Conservation (phyloP, 1,140 invertebrate species). For the Magallana ariakensis region DNA sequence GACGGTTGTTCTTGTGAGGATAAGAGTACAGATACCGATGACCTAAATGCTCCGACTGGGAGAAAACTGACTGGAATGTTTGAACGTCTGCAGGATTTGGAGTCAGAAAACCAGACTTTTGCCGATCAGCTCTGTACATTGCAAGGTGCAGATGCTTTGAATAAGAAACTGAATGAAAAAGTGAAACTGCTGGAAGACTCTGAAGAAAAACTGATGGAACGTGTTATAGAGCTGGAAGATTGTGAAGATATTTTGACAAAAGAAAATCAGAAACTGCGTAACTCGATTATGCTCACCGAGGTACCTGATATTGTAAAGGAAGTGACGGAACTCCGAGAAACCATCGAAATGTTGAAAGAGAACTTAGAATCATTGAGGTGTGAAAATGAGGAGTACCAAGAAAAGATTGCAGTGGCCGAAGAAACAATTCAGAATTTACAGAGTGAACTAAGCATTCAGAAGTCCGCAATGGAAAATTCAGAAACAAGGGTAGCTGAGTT, state of each 20-base stretch:
- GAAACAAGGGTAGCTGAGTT: background rate
- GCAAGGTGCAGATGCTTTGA: conserved; percentile 59
- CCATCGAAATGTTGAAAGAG: conserved; percentile 51
- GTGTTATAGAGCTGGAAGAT: conserved; percentile 74
- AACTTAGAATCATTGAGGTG: conserved; percentile 57
- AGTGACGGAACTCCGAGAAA: conserved; percentile 51
- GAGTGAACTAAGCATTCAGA: conserved; percentile 7
- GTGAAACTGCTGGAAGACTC: conserved; percentile 69
- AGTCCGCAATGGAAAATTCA: background rate
- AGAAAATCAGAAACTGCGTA: conserved; percentile 59
- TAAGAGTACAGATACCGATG: conserved; percentile 56
- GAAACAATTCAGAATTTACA: conserved; percentile 23
- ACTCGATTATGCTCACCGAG: conserved; percentile 12
- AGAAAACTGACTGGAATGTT: conserved; percentile 69
- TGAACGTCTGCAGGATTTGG: conserved; percentile 67
- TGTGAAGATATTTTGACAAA: conserved; percentile 65
- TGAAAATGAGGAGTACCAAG: conserved; percentile 51
- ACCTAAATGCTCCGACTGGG: conserved; percentile 50
- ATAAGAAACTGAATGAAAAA: conserved; percentile 69
- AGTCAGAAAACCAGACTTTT: conserved; percentile 67
- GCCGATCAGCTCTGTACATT: conserved; percentile 59
- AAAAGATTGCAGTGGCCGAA: background rate
- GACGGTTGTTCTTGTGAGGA: conserved; percentile 30
- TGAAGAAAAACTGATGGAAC: conserved; percentile 76
- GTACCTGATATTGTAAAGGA: conserved; percentile 49